Conservation (phyloP, 2,113 vertebrate species). For the Casuarius casuarius region DNA sequence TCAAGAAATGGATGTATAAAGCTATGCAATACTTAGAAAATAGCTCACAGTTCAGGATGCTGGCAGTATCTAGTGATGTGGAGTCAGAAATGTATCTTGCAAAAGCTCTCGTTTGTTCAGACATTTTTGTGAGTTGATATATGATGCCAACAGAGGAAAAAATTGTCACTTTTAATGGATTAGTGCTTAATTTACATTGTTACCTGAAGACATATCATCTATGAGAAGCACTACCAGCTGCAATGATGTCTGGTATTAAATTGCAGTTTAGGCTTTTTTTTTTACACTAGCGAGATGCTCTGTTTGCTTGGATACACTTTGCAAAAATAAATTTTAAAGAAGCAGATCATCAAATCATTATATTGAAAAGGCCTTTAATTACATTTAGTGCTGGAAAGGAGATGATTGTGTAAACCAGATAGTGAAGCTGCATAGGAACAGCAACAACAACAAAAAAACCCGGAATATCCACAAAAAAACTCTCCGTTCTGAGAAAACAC, state of each 20-base stretch:
- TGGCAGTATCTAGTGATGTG: background rate
- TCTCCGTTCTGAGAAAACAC: background rate
- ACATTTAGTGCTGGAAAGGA: background rate
- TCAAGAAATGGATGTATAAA: background rate
- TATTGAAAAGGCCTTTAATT: slow-evolving; percentile 33
- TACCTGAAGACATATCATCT: background rate
- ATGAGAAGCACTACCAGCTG: background rate
- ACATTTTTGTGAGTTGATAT: background rate
- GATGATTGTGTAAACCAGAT: background rate
- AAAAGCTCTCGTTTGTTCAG: background rate
- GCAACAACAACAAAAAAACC: background rate
- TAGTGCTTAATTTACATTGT: background rate
- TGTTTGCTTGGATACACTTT: background rate
- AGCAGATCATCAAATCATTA: background rate
- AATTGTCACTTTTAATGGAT: background rate
- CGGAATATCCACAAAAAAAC: background rate
- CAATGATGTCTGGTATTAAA: background rate
- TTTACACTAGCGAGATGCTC: background rate
- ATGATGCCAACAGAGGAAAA: background rate
- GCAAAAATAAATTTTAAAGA: background rate
- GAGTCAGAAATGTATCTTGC: background rate
- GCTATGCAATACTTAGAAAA: background rate
- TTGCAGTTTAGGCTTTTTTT: background rate
- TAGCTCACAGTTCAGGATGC: background rate
- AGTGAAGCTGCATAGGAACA: background rate